Evolutionary conservation across 2,888 invertebrate species (phyloP).

Genomic region (Temnothorax unifasciatus): DNA sequence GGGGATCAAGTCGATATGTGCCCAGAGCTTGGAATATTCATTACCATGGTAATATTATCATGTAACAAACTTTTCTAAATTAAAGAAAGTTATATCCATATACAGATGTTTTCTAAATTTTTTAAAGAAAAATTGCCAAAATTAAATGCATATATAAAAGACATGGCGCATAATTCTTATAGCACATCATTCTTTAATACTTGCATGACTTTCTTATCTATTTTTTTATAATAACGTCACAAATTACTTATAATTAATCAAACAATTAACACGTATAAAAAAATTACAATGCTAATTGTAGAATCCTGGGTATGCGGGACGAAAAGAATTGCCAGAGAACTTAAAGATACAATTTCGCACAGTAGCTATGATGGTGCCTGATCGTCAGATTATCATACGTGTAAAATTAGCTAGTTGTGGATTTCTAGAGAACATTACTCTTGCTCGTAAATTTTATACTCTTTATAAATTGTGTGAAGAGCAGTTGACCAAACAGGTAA

Average conservation of each 20-base stretch:
- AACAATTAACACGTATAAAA: neutral
- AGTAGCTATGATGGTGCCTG: constrained; percentile 99
- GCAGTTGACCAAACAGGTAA: constrained; percentile 97
- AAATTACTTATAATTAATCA: neutral
- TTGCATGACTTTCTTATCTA: neutral
- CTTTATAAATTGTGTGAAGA: constrained; percentile 98
- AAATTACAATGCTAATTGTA: constrained; percentile 83
- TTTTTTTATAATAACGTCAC: neutral
- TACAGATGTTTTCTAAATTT: neutral
- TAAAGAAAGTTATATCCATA: neutral
- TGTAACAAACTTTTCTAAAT: neutral
- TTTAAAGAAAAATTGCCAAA: neutral
- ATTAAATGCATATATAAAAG: neutral
- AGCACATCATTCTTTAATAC: neutral
- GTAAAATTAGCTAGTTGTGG: constrained; percentile 98
- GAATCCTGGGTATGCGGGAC: constrained; percentile 99
- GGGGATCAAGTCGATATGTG: constrained; percentile 97
- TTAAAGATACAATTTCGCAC: constrained; percentile 99
- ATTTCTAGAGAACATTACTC: constrained; percentile 97
- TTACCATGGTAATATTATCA: constrained; percentile 93
- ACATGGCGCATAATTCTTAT: constrained; percentile 6
- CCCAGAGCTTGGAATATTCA: constrained; percentile 98
- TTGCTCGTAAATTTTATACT: constrained; percentile 98
- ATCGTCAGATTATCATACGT: constrained; percentile 98
- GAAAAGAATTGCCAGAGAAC: constrained; percentile 98